Conservation (phyloP, 92 coral and sea anemone species). For the Porites cylindrica region DNA sequence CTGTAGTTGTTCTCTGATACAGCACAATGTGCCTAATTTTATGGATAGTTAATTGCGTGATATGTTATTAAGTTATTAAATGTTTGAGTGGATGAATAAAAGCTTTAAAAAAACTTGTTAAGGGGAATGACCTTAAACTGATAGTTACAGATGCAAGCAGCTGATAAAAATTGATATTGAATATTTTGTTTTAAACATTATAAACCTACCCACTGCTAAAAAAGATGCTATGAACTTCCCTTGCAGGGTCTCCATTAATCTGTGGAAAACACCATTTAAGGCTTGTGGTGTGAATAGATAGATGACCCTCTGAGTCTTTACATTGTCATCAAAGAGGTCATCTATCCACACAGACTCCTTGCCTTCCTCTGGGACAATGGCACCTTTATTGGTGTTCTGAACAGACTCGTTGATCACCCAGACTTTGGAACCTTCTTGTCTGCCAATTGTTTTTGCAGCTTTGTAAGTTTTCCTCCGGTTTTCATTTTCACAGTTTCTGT, state of each 20-base stretch:
- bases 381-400: not conserved
- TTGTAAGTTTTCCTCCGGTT: not conserved
- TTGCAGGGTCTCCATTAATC: not conserved
- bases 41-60: too few relatives aligned
- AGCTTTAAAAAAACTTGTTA: too few relatives aligned
- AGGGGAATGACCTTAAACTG: too few relatives aligned
- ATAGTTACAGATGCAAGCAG: too few relatives aligned
- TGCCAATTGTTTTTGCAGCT: not conserved
- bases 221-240: not conserved
- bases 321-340: not conserved
- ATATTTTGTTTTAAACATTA: too few relatives aligned
- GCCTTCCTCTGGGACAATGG: not conserved
- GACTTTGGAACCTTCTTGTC: not conserved
- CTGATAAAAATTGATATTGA: too few relatives aligned
- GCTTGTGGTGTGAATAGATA: not conserved
- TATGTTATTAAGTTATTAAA: too few relatives aligned
- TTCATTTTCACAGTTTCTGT: constrained; percentile 14
- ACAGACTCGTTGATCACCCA: not conserved
- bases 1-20: too few relatives aligned
- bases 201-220: not conserved
- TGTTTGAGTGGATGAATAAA: too few relatives aligned
- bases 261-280: not conserved
- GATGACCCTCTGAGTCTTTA: not conserved
- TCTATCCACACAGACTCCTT: not conserved
- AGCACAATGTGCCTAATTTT: too few relatives aligned